Conservation (phyloP, 2,888 invertebrate genomes). For the Miltochrista miniata region DNA sequence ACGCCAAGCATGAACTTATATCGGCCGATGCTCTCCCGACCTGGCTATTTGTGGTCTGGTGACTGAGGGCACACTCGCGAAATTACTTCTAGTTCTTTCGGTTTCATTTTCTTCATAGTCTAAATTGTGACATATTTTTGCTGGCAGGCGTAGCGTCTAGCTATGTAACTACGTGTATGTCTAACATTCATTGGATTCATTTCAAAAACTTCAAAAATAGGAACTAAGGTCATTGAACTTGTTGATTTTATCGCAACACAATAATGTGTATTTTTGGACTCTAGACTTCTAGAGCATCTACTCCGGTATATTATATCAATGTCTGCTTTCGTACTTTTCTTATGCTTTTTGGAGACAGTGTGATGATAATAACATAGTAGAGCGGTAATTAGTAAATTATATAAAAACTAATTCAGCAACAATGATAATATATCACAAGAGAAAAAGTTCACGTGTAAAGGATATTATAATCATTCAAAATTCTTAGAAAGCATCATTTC, state of each 20-base stretch:
- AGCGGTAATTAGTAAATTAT: neutral
- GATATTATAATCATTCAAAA: neutral
- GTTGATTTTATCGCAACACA: conserved; percentile 24
- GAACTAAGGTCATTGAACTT: conserved; percentile 54
- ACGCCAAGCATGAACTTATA: conserved; percentile 17
- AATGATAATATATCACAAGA: neutral
- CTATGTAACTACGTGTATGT: conserved; percentile 6
- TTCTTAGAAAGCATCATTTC: conserved; percentile 26
- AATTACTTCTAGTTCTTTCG: conserved; percentile 32
- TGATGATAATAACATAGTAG: neutral
- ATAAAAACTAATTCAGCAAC: neutral
- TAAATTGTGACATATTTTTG: conserved; percentile 23
- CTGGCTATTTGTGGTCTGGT: conserved; percentile 61
- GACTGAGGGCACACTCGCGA: conserved; percentile 48
- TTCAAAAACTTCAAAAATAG: conserved; percentile 46
- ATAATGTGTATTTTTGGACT: too few relatives aligned
- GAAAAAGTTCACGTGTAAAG: neutral
- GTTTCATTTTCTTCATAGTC: too few relatives aligned
- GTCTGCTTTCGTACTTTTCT: neutral
- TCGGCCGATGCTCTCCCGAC: conserved; percentile 35
- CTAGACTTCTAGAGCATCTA: too few relatives aligned
- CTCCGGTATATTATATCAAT: neutral
- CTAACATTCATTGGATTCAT: too few relatives aligned
- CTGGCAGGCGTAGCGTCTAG: conserved; percentile 11
- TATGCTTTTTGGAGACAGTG: too few relatives aligned